Evolutionary conservation across 2,113 vertebrate species (phyloP).

Genomic region (Pedionomus torquatus): DNA sequence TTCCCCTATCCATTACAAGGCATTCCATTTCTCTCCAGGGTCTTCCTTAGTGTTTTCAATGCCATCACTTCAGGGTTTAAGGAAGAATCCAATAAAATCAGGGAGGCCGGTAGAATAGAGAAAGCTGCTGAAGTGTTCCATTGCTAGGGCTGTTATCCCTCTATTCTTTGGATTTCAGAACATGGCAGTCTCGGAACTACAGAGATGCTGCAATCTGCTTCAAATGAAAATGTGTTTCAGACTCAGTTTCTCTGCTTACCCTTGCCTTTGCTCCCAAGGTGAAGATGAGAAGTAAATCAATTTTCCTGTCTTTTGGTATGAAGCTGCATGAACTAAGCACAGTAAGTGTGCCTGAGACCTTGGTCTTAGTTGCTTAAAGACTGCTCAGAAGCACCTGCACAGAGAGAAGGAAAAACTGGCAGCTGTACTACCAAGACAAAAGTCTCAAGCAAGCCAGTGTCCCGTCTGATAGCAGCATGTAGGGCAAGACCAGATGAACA

Average conservation of each 20-base stretch:
- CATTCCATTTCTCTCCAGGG: background rate
- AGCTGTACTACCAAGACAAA: background rate
- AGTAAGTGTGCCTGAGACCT: background rate
- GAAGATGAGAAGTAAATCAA: background rate
- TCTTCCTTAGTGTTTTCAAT: background rate
- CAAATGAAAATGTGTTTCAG: background rate
- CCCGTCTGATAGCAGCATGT: background rate
- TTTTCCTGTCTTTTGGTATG: background rate
- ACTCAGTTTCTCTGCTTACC: background rate
- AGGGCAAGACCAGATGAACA: background rate
- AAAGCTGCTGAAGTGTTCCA: background rate
- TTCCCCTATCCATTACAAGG: background rate
- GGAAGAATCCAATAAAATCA: background rate
- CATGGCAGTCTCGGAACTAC: background rate
- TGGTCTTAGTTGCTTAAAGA: background rate
- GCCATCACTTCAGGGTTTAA: background rate
- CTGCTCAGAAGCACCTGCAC: background rate
- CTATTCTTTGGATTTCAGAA: background rate
- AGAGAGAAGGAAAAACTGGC: background rate
- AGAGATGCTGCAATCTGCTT: background rate
- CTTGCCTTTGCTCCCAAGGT: background rate
- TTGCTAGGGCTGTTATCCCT: background rate
- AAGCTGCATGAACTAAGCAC: background rate
- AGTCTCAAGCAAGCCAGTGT: background rate
- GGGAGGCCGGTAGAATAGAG: rapidly evolving